These are phyloP conservation scores for Beris chalybata DNA, from an alignment of 2,888 invertebrate species.

Conservation along the genomic window DNA sequence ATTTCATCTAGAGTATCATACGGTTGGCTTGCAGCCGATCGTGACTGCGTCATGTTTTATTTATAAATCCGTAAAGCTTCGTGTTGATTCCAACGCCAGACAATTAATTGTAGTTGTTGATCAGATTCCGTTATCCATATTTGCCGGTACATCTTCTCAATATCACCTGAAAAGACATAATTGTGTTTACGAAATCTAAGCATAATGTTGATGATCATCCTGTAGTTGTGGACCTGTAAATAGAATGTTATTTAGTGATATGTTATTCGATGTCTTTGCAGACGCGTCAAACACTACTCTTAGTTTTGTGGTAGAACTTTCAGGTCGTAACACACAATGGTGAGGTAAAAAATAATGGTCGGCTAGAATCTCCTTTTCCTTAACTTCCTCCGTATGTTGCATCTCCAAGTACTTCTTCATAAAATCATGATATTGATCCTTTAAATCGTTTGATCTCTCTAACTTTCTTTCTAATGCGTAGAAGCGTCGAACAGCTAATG, in stretches of 20 bases:
- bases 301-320: background rate
- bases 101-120: slow-evolving; percentile 46
- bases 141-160: slow-evolving; percentile 8
- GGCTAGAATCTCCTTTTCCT: background rate
- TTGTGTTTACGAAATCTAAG: background rate
- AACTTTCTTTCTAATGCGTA: too few relatives aligned
- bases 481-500: too few relatives aligned
- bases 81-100: too few relatives aligned
- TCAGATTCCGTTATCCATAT: background rate
- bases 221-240: background rate
- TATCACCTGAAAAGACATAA: background rate
- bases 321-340: background rate
- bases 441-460: too few relatives aligned
- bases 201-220: background rate
- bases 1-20: too few relatives aligned
- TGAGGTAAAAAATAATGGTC: background rate
- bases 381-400: background rate
- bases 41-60: too few relatives aligned
- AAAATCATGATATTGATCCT: background rate
- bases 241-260: background rate
- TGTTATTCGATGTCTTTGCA: background rate
- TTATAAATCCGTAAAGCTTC: too few relatives aligned
- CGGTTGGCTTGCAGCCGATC: too few relatives aligned
- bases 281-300: too few relatives aligned
- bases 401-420: background rate